Base-by-base conservation (phyloP, 2,888 invertebrate species). In the Cremastinae sp. region DNA sequence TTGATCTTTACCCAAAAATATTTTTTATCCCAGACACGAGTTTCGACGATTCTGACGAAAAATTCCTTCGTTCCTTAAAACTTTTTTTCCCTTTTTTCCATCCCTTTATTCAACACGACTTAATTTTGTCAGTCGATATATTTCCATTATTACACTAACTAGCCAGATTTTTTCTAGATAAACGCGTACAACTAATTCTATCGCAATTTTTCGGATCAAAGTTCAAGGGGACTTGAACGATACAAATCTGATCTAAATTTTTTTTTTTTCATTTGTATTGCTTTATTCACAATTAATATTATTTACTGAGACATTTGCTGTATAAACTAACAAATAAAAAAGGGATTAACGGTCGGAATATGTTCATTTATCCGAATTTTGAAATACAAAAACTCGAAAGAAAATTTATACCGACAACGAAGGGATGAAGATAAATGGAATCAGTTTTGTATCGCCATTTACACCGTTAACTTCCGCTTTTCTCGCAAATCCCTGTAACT, bases 151-250 rank as follows among this genome's bases (percentile, higher is more conserved):
- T 61, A 39, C 22, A 59, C 66, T 55, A 73, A 55, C 59, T 73
- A 65, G n/a, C 35, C 59, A 59, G 59, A 45, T 59, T 55, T 55
- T 16, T n/a, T n/a, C 61, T 61, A 66, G 79, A 72, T 79, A 81
- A 59, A 77, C 76, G 72, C 78, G 80, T 81, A 84, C 75, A 78
- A 78, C 72, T 82, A 82, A 79, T 81, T 83, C 35, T 53, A 51
- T 59, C 37, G 59, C 65, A 55, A 43, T 14, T 39, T 0, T 47
- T 39, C 22, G 39, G 20, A 2, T 9, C 8, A 43, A 16, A 39
- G 22, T 47, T 37, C 9, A 3, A 20, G 41, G 16, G 28, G 61
- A 7, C 28, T 71, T n/a, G 49, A 62, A 47, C 41, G n/a, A 51
- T 65, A 59, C 65, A 51, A 58, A 73, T 18, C 41, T 43, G 43